A percentile compares a stretch with the other conserved stretches of the same genome.
Evolutionary conservation across 2,113 vertebrate genomes (phyloP).

Genomic region (Mesoclemmys tuberculata): DNA sequence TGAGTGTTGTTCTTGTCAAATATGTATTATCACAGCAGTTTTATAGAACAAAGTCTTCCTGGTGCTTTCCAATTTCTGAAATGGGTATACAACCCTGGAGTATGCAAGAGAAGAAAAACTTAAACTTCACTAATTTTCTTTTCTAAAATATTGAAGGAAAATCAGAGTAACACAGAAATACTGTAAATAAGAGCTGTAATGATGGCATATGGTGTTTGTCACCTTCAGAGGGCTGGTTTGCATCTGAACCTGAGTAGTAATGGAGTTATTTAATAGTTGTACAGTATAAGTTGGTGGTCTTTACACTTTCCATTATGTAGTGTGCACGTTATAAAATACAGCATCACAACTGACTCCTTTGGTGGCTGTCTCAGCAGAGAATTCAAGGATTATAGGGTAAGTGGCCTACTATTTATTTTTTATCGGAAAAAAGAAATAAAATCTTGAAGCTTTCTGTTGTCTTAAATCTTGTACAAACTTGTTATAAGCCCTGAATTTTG

Average conservation of each 20-base stretch:
- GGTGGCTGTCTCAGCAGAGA: background rate
- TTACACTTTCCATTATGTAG: background rate
- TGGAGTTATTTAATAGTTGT: background rate
- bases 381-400: background rate
- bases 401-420: background rate
- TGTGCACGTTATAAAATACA: background rate
- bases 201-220: fast-evolving
- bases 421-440: conserved; percentile 7
- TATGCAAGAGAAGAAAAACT: background rate
- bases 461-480: background rate
- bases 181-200: background rate
- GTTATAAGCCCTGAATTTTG: background rate
- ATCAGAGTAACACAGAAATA: background rate
- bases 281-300: background rate
- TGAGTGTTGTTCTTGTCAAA: conserved; percentile 60
- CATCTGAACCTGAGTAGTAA: background rate
- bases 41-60: conserved; percentile 28
- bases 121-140: background rate
- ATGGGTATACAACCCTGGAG: background rate
- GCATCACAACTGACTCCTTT: background rate
- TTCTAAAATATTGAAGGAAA: background rate
- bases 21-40: conserved; percentile 29
- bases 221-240: background rate
- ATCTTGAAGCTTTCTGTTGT: conserved; percentile 47
- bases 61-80: background rate